Conservation (phyloP, 2,888 invertebrate genomes). For the Trichogramma dendrolimi region DNA sequence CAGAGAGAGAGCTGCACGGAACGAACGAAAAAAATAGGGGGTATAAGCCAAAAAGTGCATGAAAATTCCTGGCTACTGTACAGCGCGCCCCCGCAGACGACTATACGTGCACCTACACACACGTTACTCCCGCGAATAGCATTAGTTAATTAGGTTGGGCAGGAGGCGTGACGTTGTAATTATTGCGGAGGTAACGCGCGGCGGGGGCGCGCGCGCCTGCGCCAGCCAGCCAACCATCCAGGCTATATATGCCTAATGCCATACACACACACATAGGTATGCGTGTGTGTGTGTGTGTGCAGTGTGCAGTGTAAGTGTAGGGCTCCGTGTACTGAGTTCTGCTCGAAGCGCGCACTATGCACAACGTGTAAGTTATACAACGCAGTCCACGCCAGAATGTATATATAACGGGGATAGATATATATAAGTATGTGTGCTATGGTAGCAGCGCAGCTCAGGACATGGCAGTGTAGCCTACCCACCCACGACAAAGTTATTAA, state of each 20-base stretch:
- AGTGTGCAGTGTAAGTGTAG: too few relatives aligned
- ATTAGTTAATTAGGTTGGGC: conserved; percentile 49
- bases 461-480: neutral
- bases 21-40: neutral
- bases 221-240: conserved; percentile 34
- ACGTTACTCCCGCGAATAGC: conserved; percentile 25
- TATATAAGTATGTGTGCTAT: too few relatives aligned
- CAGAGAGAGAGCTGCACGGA: neutral
- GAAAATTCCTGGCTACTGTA: neutral
- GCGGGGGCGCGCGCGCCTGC: conserved; percentile 28
- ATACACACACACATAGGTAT: too few relatives aligned
- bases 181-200: conserved; percentile 40
- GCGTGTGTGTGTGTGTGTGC: too few relatives aligned
- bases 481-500: conserved; percentile 50
- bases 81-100: neutral
- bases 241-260: too few relatives aligned
- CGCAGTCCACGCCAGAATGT: too few relatives aligned
- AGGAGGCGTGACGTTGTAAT: conserved; percentile 51
- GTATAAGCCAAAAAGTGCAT: neutral
- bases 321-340: too few relatives aligned
- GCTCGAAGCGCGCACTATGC: too few relatives aligned
- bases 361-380: too few relatives aligned
- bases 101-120: conserved; percentile 16
- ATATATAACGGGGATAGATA: too few relatives aligned
- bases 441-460: too few relatives aligned